These are phyloP conservation scores for Hypotaenidia okinawae DNA, from an alignment of 2,797 vertebrate genomes.

Conservation along the genomic window DNA sequence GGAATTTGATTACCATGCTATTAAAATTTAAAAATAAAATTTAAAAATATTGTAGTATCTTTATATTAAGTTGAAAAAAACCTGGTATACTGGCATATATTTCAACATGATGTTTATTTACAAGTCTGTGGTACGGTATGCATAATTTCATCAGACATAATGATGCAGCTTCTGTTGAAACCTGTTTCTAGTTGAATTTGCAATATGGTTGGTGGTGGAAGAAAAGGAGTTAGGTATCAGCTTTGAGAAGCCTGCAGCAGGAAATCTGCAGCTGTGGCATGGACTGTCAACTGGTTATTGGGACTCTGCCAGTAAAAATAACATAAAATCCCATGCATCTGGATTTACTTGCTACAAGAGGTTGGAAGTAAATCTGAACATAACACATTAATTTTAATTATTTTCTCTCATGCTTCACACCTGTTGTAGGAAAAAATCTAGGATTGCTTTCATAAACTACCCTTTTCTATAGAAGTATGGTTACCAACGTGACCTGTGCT, in stretches of 20 bases:
- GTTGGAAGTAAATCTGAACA: background rate
- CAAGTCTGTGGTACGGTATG: background rate
- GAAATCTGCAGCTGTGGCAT: background rate
- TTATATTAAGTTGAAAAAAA: background rate
- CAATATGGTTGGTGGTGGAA: background rate
- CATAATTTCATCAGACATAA: background rate
- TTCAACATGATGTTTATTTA: background rate
- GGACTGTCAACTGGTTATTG: background rate
- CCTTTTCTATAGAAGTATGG: background rate
- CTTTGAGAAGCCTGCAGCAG: background rate
- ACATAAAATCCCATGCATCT: conserved; percentile 3
- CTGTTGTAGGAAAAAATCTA: background rate
- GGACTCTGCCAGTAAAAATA: background rate
- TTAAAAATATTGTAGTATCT: background rate
- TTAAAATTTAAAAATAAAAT: background rate
- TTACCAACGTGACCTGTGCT: background rate
- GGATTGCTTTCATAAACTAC: background rate
- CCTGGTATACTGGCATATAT: background rate
- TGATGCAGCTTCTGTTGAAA: background rate
- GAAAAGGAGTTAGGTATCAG: background rate
- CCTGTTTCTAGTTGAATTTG: background rate
- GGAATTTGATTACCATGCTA: background rate
- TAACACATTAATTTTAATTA: conserved; percentile 9
- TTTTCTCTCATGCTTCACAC: background rate
- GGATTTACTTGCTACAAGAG: background rate